phyloP scores from a whole-genome alignment of 2,888 invertebrate genomes.

The Phrixothrix hirtus region DNA sequence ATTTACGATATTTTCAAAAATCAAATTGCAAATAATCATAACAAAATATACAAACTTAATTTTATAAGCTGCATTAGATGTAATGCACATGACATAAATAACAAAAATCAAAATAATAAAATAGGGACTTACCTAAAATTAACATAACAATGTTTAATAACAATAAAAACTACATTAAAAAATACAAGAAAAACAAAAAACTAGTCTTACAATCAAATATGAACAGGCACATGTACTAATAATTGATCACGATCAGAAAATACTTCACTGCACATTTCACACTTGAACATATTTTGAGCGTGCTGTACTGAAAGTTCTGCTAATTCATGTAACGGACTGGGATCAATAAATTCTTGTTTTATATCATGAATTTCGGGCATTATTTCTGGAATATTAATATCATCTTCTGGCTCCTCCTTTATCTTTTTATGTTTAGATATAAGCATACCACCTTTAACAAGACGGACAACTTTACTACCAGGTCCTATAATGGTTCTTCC shows the following conservation, averaged over 20 bases:
- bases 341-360: slow-evolving; percentile 46
- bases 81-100: too few relatives aligned
- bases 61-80: too few relatives aligned
- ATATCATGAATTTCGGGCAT: slow-evolving; percentile 43
- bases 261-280: slow-evolving; percentile 81
- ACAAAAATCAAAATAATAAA: too few relatives aligned
- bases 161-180: neutral
- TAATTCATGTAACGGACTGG: slow-evolving; percentile 58
- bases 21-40: too few relatives aligned
- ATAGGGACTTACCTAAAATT: neutral
- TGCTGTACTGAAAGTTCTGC: slow-evolving; percentile 59
- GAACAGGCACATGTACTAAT: slow-evolving; percentile 78
- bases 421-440: slow-evolving; percentile 49
- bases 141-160: neutral
- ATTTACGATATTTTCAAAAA: too few relatives aligned
- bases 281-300: slow-evolving; percentile 63
- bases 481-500: slow-evolving; percentile 53
- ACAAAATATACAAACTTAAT: too few relatives aligned
- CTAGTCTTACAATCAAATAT: slow-evolving; percentile 66
- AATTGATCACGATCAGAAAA: slow-evolving; percentile 75
- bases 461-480: slow-evolving; percentile 50
- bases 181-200: neutral
- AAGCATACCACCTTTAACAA: slow-evolving; percentile 55
- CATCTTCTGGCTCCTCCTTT: slow-evolving; percentile 38
- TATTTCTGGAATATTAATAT: slow-evolving; percentile 46